These are phyloP conservation scores for Panzeria rudis DNA, from an alignment of 2,888 invertebrate genomes.

Conservation along the genomic window DNA sequence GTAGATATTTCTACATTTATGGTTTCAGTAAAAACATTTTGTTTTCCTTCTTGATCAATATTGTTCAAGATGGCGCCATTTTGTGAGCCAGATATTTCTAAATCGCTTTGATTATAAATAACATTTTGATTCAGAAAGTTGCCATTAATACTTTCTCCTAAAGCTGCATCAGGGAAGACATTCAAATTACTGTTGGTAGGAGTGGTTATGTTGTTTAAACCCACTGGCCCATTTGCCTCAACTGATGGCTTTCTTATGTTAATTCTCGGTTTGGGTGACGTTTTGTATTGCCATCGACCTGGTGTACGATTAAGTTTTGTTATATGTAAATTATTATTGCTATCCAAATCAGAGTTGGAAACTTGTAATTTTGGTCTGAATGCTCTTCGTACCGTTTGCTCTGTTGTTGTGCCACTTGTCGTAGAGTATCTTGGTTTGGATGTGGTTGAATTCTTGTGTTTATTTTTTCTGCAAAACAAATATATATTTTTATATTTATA, in stretches of 20 bases:
- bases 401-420: constrained; percentile 74
- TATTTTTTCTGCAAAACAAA: constrained; percentile 81
- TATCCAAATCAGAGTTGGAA: constrained; percentile 85
- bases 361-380: constrained; percentile 89
- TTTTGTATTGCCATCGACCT: constrained; percentile 96
- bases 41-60: constrained; percentile 78
- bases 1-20: constrained; percentile 95
- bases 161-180: constrained; percentile 26
- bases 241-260: constrained; percentile 87
- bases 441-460: constrained; percentile 80
- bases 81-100: constrained; percentile 89
- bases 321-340: constrained; percentile 88
- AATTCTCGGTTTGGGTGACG: constrained; percentile 93
- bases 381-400: constrained; percentile 85
- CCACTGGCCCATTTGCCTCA: constrained; percentile 52
- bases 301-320: constrained; percentile 91
- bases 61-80: constrained; percentile 86
- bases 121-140: constrained; percentile 73
- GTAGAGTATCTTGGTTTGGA: constrained; percentile 62
- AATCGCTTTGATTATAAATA: constrained; percentile 84
- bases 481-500: too few relatives aligned
- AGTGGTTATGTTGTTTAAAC: constrained; percentile 46
- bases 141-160: constrained; percentile 59
- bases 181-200: constrained; percentile 23
- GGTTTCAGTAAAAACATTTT: constrained; percentile 88